Base-by-base conservation (phyloP, 2,888 invertebrate species). In the Eupithecia pulchellata region DNA sequence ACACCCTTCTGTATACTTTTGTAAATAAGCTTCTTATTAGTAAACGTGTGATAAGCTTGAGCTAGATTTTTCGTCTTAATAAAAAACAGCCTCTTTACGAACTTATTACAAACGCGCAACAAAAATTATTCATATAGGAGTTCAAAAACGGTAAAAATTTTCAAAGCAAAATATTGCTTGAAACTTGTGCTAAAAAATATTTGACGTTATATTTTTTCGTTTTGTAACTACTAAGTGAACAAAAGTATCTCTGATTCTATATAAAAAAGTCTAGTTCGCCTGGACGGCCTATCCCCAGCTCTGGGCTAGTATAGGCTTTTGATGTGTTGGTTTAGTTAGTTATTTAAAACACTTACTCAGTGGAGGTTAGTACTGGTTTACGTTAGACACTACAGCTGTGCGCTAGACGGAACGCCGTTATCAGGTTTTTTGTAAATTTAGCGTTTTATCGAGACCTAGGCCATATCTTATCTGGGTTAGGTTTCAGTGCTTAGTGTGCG, bases 371-470 rank as follows among this genome's bases (percentile, higher is more conserved):
- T 34, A 34, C 11, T 25, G 14, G 61, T 32, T n/a, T 25, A 5
- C 61, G n/a, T 64, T 66, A 66, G 57, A 55, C 36, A 67, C n/a
- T 32, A 42, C 25, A 39, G 47, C 8, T 30, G 17, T 34, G n/a
- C 72, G 68, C 62, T 69, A 63, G 80, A 89, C 90, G 89, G 88
- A 81, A 84, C 67, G 74, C 20, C 62, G 82, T 91, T 92, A 92
- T 92, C 92, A 78, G 76, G 68, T 86, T 86, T 91, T 92, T 89
- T 85, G 86, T 87, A 87, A 91, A 88, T 91, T 92, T 89, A 89
- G 91, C 87, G 83, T 86, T 91, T 93, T 93, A 93, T 93, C 93
- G 80, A 86, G 83, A 89, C 92, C 92, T 93, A 93, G 93, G 90
- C 89, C 85, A 84, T 92, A 93, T 79, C 85, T 88, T 93, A 93